Evolutionary conservation across 1,140 invertebrate species (phyloP).

Genomic region (Diorhabda sublineata): DNA sequence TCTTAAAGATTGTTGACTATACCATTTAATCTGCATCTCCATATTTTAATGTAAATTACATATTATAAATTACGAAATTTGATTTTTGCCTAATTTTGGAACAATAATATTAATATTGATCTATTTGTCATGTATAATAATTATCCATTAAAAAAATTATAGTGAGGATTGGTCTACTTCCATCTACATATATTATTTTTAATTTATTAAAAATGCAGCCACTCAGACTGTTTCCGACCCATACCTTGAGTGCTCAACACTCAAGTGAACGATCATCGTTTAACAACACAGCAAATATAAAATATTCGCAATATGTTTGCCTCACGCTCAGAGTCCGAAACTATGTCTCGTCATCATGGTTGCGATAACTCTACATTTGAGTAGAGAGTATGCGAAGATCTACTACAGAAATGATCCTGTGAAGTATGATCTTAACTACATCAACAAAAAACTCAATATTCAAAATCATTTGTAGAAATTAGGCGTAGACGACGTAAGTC

Average conservation of each 20-base stretch:
- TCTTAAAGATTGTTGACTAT: too few relatives aligned
- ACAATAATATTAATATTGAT: too few relatives aligned
- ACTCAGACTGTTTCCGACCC: conserved; percentile 16
- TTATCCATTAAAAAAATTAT: too few relatives aligned
- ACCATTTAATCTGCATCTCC: too few relatives aligned
- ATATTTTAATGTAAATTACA: too few relatives aligned
- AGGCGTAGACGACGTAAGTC: background rate
- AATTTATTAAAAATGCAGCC: conserved; percentile 6
- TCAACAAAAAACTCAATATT: background rate
- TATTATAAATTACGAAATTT: too few relatives aligned
- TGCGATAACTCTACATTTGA: conserved; percentile 24
- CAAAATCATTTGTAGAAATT: background rate
- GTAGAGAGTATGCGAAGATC: conserved; percentile 44
- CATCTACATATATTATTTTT: background rate
- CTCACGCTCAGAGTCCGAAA: conserved; percentile 22
- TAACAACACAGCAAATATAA: background rate
- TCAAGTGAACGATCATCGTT: conserved; percentile 12
- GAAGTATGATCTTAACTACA: conserved; percentile 51
- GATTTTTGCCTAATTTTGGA: too few relatives aligned
- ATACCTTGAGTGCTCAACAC: background rate
- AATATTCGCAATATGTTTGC: conserved; percentile 9
- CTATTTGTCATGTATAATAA: too few relatives aligned
- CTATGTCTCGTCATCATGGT: conserved; percentile 24
- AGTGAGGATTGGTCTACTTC: too few relatives aligned
- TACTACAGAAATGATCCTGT: conserved; percentile 57